Evolutionary conservation across 2,888 invertebrate species (phyloP).

Genomic region (Philaethria dido): DNA sequence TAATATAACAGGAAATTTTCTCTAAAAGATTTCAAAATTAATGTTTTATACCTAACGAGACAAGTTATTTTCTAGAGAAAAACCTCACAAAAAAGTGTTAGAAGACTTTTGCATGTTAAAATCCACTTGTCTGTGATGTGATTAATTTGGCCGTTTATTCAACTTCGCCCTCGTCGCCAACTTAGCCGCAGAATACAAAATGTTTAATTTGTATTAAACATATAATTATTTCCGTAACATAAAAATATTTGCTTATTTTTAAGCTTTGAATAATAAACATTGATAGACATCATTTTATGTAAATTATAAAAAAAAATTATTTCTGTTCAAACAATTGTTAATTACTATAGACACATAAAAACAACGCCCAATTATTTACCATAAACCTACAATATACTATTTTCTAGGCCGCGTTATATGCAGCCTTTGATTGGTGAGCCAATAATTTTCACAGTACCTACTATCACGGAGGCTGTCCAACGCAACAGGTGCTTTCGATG

Average conservation of each 20-base stretch:
- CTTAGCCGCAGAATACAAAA: neutral
- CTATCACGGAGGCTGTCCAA: constrained; percentile 47
- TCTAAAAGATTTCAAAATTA: neutral
- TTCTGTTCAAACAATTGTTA: constrained; percentile 2
- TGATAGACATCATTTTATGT: neutral
- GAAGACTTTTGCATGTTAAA: neutral
- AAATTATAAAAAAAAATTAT: neutral
- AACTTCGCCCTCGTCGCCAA: neutral
- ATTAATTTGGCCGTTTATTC: neutral
- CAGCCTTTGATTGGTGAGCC: constrained; percentile 48
- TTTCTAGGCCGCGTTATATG: constrained; percentile 44
- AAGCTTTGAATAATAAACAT: neutral
- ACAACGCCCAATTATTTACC: constrained; percentile 45
- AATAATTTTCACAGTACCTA: constrained; percentile 49
- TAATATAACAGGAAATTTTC: no score
- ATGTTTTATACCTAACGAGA: constrained; percentile 2
- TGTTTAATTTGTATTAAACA: no score
- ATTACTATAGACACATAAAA: constrained; percentile 37
- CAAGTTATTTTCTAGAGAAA: constrained; percentile 1
- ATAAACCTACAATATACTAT: constrained; percentile 42
- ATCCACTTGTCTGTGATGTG: neutral
- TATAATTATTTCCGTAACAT: no score
- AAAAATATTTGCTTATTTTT: no score
- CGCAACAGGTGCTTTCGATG: constrained; percentile 47
- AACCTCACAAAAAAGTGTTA: neutral